Conservation (phyloP, 2,888 invertebrate species). For the Aspidiotus rigidus region DNA sequence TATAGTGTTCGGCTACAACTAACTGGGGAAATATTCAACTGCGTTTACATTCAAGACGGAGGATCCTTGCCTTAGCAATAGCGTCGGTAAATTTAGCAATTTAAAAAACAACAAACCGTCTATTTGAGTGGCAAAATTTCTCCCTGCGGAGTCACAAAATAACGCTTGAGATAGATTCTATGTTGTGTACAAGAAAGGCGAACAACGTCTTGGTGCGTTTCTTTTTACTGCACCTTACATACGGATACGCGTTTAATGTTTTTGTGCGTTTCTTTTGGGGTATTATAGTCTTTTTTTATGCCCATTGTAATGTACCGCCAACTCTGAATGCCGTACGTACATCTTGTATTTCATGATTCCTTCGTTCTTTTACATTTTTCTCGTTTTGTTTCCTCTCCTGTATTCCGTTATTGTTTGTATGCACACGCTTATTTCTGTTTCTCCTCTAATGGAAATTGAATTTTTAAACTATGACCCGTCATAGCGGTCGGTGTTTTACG, state of each 20-base stretch:
- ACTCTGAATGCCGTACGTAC: neutral
- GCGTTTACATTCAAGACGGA: conserved; percentile 31
- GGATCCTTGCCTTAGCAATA: conserved; percentile 24
- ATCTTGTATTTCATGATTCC: neutral
- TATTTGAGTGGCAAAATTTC: conserved; percentile 33
- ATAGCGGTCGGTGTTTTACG: conserved; percentile 29
- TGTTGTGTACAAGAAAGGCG: conserved; percentile 5
- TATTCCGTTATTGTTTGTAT: neutral
- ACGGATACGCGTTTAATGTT: conserved; percentile 18
- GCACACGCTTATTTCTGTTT: conserved; percentile 16
- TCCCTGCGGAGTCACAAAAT: conserved; percentile 31
- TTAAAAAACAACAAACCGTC: conserved; percentile 33
- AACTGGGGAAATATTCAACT: conserved; percentile 31
- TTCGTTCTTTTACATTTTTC: conserved; percentile 1
- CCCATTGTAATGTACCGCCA: conserved; percentile 28
- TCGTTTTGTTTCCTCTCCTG: conserved; percentile 6
- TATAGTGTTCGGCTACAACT: conserved; percentile 24
- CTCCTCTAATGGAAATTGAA: conserved; percentile 32
- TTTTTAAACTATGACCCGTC: conserved; percentile 32
- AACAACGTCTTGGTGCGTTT: conserved; percentile 27
- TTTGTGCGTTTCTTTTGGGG: conserved; percentile 13
- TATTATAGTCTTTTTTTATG: conserved; percentile 29
- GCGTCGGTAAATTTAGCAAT: conserved; percentile 28
- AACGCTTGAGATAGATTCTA: conserved; percentile 32
- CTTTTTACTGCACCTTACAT: conserved; percentile 31